phyloP scores from a whole-genome alignment of 2,797 vertebrate genomes.

The Coluber constrictor region DNA sequence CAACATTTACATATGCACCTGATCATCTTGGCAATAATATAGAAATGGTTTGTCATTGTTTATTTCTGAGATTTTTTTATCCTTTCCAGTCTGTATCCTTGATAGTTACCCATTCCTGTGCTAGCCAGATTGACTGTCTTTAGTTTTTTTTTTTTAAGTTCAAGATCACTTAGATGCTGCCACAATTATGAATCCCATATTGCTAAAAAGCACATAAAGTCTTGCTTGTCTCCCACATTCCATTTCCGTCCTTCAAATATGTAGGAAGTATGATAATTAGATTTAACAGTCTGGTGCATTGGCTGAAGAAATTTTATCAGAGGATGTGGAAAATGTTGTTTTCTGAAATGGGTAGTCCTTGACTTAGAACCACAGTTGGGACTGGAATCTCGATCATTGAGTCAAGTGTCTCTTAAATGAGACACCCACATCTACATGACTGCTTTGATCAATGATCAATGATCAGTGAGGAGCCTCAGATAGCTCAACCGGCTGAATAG shows the following conservation, averaged over 20 bases:
- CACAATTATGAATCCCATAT: background rate
- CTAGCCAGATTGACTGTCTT: background rate
- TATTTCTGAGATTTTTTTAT: background rate
- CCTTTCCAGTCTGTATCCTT: background rate
- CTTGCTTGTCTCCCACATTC: background rate
- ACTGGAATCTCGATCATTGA: background rate
- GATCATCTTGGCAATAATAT: background rate
- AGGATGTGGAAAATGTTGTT: background rate
- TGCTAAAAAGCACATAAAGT: background rate
- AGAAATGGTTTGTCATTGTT: background rate
- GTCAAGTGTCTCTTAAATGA: background rate
- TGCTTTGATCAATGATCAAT: background rate
- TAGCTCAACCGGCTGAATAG: too few relatives aligned
- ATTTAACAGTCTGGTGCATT: background rate
- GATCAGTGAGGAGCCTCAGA: too few relatives aligned
- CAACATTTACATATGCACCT: background rate
- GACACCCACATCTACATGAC: background rate
- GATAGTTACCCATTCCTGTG: background rate
- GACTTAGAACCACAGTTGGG: background rate
- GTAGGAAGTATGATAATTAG: background rate
- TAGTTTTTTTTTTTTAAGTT: background rate
- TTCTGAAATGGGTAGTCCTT: background rate
- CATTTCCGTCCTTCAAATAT: background rate
- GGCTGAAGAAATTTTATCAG: background rate
- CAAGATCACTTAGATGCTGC: background rate